Evolutionary conservation across 2,113 vertebrate genomes (phyloP), one percentile per base, ranked within the genome.

Genomic region (Athene cunicularia): DNA sequence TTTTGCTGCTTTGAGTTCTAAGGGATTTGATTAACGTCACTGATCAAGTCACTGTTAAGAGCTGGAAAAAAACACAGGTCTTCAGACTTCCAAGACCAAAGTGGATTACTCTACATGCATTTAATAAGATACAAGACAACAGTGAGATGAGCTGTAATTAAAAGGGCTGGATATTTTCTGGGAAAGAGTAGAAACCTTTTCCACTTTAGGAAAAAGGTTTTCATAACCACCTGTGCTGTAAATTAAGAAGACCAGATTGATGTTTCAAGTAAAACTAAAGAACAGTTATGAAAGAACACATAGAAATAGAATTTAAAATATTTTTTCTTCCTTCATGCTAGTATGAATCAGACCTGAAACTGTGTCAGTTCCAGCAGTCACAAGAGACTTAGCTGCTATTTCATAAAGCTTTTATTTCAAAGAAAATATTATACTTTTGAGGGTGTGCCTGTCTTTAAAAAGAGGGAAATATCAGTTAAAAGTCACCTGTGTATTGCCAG

Each of bases 11-110:
- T 62, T 91, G 39, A 86, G 8, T 37, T 71, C 35, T 63, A 62
- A 87, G 45, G 58, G 73, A 88, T 95, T 93, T 94, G 63, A 45
- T 76, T 90, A 88, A 93, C 49, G 72, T 62, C 45, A 68, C 59
- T 68, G 64, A 91, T 82, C 33, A 75, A 93, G 23, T 59, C 32
- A 45, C 28, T 67, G 16, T n/a, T 56, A 75, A 84, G 49, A 56
- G 8, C 9, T 33, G 50, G 43, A 52, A 63, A 70, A 89, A 53
- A 0, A 37, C 1, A 9, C 4, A 30, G 39, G 3, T 2, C 60
- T 90, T 76, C n/a, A n/a, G 73, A 63, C 53, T 45, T 92, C 52
- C 41, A 88, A 43, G 59, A 24, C 14, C 5, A 18, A 94, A 90
- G 41, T 66, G 27, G 20, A 81, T 82, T 32, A 14, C 64, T 58